These are phyloP conservation scores for Hyla sarda DNA, from an alignment of 2,113 vertebrate species.

Conservation along the genomic window DNA sequence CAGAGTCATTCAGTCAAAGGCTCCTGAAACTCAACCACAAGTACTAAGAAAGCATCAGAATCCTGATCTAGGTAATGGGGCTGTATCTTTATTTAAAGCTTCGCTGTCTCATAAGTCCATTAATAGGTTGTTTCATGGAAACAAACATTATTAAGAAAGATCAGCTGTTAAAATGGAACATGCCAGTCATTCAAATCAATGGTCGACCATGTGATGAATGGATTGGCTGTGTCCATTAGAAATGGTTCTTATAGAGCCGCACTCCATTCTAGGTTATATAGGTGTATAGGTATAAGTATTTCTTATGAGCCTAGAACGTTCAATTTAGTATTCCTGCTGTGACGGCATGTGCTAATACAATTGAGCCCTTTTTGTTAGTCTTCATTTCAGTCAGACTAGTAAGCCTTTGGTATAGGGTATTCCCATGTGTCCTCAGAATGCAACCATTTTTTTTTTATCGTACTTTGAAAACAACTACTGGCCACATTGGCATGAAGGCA, in stretches of 20 bases:
- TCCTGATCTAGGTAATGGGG: too few species aligned
- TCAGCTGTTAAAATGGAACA: too few species aligned
- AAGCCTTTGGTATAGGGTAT: conserved; percentile 7
- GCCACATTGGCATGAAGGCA: conserved; percentile 17
- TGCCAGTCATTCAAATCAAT: too few species aligned
- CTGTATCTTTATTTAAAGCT: too few species aligned
- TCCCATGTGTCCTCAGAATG: not conserved
- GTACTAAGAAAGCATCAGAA: too few species aligned
- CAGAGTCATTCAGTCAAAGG: too few species aligned
- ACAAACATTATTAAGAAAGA: too few species aligned
- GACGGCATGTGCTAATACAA: not conserved
- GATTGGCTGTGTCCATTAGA: not conserved
- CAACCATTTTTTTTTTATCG: not conserved
- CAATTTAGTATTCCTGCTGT: not conserved
- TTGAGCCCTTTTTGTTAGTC: not conserved
- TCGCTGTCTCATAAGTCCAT: too few species aligned
- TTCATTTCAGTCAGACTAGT: not conserved
- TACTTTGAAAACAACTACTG: not conserved
- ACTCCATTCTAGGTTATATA: not conserved
- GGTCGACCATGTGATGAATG: not conserved
- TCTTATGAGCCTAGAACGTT: not conserved
- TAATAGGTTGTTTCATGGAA: too few species aligned
- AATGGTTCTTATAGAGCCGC: not conserved
- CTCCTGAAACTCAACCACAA: too few species aligned
- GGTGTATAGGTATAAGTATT: not conserved